A percentile compares a stretch with the other conserved stretches of the same genome.
Evolutionary conservation across 2,797 vertebrate species (phyloP).

Genomic region (Mormyrus hasselquistii): DNA sequence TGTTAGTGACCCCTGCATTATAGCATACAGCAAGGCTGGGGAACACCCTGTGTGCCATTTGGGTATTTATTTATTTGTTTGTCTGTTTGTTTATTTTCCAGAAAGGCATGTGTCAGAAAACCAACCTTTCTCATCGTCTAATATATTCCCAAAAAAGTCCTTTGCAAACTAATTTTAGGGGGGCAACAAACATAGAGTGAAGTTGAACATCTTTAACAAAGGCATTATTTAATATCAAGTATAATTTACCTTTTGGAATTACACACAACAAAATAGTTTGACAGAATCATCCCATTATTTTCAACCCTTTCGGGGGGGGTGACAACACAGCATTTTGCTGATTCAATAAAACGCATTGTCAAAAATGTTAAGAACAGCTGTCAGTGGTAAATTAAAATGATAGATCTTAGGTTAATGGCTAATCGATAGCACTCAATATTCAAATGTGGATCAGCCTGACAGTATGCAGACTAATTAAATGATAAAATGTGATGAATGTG

Average conservation of each 20-base stretch:
- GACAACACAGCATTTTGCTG: conserved; percentile 49
- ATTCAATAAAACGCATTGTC: conserved; percentile 50
- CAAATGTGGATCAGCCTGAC: conserved; percentile 67
- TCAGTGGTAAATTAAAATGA: conserved; percentile 66
- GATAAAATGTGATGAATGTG: conserved; percentile 97
- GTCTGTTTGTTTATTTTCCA: too few species aligned
- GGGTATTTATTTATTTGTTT: too few species aligned
- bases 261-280: not conserved
- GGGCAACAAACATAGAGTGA: not conserved
- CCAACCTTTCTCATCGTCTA: not conserved
- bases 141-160: not conserved
- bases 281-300: conserved; percentile 34
- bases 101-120: not conserved
- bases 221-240: not conserved
- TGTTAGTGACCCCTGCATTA: too few species aligned
- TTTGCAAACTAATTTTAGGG: not conserved
- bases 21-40: not conserved
- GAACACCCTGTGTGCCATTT: not conserved
- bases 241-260: not conserved
- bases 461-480: conserved; percentile 84
- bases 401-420: conserved; percentile 82
- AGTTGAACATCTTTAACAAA: not conserved
- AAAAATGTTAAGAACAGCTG: conserved; percentile 43
- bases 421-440: conserved; percentile 77
- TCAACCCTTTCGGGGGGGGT: conserved; percentile 35